Evolutionary conservation across 2,888 invertebrate genomes (phyloP), one percentile per base, ranked within the genome.

Genomic region (Heliconius erato): DNA sequence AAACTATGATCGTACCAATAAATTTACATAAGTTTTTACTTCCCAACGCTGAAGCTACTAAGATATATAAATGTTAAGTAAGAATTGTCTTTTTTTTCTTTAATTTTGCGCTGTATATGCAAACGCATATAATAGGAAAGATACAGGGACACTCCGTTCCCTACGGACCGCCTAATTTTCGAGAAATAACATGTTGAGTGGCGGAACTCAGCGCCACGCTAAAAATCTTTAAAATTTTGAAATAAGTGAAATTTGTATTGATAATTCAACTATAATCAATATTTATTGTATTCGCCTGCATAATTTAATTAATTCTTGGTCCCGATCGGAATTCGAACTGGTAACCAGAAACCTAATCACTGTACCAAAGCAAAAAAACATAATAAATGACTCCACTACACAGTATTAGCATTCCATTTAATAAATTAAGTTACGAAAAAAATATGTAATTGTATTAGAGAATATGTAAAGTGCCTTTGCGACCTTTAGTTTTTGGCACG

Each of bases 401-500:
- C 26, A 44, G n/a, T 26, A 71, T 76, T 76, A 63, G 59, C 76
- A 76, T 63, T 76, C 40, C 63, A 76, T 76, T 63, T 76, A 63
- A 63, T 76, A 76, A 63, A 63, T 76, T 26, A 40, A 63, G 35
- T 63, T 40, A 63, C n/a, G 40, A 76, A 63, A 76, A 74, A 76
- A 32, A n/a, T 14, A 7, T 59, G 35, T 40, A n/a, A 76, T 63
- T 40, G 35, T 63, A 26, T 76, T 76, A 63, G 35, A 63, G 63
- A 54, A 63, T 26, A 76, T 76, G 76, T 74, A 80, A 80, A 74
- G 32, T 74, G 54, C n/a, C 54, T 19, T 74, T 59, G 71, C 67
- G 80, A 80, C 80, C 80, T 76, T 68, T 40, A 40, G 67, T 67
- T 80, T 59, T 80, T 80, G 80, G 80, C 80, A 80, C 80, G 80